Evolutionary conservation across 2,888 invertebrate genomes (phyloP), one percentile per base, ranked within the genome.

Genomic region (Rhaphigaster nebulosa): DNA sequence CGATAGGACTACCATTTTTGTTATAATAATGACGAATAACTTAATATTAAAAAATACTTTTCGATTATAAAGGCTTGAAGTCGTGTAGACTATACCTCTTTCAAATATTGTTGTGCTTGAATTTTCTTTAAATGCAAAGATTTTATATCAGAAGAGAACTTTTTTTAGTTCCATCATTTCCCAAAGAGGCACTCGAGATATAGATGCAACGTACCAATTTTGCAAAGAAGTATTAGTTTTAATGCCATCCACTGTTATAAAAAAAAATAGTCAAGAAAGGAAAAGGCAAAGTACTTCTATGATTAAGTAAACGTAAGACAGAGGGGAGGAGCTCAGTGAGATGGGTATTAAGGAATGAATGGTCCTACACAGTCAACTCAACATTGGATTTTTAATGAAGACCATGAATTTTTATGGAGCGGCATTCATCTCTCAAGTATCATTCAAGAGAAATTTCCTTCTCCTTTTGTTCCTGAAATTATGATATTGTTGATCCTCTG

Each of bases 381-480:
- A 34, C 70, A 70, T 70, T 70, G 70, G 70, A 70, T 70, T 70
- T 70, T 70, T 70, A 70, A 70, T 70, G 70, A 70, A 70, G 70
- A 34, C 70, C 70, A 70, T 70, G 70, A 70, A 70, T 70, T 70
- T 70, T 70, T 70, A 70, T 70, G 70, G 70, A 6, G 34, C 34
- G 34, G 29, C 70, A 70, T 70, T 70, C 70, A 70, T 70, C 70
- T 70, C 26, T 70, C 70, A 70, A 70, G 70, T 38, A 70, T 70
- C 70, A 70, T 70, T 70, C 70, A 70, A 70, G 70, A 70, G 70
- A 70, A 70, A 70, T 70, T 70, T 70, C 70, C 70, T 70, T 70
- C 70, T 4, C 2, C 65, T 70, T 70, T 70, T 70, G 70, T 70
- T 70, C 20, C 34, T 34, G 70, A 70, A 70, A 70, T 70, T 70